Conservation (phyloP, 2,888 invertebrate genomes). For the Dioctria rufipes region DNA sequence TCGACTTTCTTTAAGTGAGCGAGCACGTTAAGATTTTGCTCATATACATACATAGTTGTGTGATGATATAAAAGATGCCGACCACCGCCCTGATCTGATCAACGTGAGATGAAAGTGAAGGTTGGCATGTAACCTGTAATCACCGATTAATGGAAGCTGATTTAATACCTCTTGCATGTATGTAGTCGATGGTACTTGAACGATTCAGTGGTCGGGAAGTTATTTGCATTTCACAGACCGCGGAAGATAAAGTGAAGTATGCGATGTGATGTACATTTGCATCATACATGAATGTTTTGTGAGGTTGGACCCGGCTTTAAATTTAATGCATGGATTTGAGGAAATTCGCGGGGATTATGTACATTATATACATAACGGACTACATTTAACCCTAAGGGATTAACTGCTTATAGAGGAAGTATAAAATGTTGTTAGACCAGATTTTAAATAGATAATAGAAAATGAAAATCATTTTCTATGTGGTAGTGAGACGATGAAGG, state of each 20-base stretch:
- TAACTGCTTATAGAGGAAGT: background rate
- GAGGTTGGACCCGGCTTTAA: too few relatives aligned
- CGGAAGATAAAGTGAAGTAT: slow-evolving; percentile 41
- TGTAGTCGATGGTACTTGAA: background rate
- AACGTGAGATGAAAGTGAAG: slow-evolving; percentile 49
- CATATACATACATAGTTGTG: background rate
- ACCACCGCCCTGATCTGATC: slow-evolving; percentile 8
- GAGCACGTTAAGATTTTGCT: too few relatives aligned
- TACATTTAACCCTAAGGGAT: background rate
- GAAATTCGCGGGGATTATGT: too few relatives aligned
- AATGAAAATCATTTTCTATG: too few relatives aligned
- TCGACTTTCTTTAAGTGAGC: slow-evolving; percentile 21
- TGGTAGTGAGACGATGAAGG: too few relatives aligned
- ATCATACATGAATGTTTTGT: too few relatives aligned
- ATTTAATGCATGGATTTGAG: too few relatives aligned
- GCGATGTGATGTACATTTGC: background rate
- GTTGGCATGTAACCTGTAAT: slow-evolving; percentile 31
- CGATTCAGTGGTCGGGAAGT: slow-evolving; percentile 28
- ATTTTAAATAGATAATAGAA: too few relatives aligned
- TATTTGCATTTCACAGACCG: slow-evolving; percentile 23
- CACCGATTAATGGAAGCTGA: slow-evolving; percentile 28
- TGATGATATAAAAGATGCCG: slow-evolving; percentile 6
- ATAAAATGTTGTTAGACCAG: background rate
- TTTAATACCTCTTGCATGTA: background rate
- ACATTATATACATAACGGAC: background rate